phyloP scores from a whole-genome alignment of 2,888 invertebrate species.

The Ectobius pallidus region DNA sequence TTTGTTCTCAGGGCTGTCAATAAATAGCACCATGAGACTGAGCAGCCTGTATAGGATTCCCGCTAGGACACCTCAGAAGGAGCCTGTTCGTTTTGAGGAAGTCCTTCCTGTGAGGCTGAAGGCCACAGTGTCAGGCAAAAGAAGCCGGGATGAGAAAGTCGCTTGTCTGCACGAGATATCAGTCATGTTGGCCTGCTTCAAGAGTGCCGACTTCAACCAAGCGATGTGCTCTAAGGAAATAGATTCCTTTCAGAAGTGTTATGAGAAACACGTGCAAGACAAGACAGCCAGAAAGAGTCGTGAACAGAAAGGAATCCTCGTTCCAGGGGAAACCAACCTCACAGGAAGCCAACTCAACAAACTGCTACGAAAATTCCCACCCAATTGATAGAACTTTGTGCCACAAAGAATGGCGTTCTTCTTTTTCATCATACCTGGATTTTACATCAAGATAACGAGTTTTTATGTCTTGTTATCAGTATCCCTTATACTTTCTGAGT shows the following conservation, averaged over 20 bases:
- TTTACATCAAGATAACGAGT: no score
- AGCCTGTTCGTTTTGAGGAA: constrained; percentile 42
- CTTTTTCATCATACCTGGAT: no score
- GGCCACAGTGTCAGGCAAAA: constrained; percentile 41
- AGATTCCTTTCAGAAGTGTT: constrained; percentile 70
- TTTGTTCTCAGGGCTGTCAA: no score
- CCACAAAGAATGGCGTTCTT: no score
- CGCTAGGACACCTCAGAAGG: constrained; percentile 30
- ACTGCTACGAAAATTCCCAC: not conserved
- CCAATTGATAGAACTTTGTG: not conserved
- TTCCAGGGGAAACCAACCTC: constrained; percentile 11
- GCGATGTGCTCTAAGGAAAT: constrained; percentile 71
- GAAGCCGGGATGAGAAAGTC: no score
- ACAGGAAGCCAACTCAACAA: not conserved
- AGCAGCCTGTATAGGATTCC: not conserved
- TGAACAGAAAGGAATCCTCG: not conserved
- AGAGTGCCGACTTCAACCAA: constrained; percentile 73
- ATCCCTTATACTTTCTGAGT: no score
- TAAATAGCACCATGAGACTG: no score
- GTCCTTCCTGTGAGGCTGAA: constrained; percentile 39
- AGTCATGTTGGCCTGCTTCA: constrained; percentile 78
- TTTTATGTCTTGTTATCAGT: no score
- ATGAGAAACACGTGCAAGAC: no score
- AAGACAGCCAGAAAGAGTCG: not conserved
- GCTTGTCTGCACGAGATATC: constrained; percentile 80